These are phyloP conservation scores for Hycleus phaleratus DNA, from an alignment of 1,140 invertebrate genomes.

Conservation along the genomic window DNA sequence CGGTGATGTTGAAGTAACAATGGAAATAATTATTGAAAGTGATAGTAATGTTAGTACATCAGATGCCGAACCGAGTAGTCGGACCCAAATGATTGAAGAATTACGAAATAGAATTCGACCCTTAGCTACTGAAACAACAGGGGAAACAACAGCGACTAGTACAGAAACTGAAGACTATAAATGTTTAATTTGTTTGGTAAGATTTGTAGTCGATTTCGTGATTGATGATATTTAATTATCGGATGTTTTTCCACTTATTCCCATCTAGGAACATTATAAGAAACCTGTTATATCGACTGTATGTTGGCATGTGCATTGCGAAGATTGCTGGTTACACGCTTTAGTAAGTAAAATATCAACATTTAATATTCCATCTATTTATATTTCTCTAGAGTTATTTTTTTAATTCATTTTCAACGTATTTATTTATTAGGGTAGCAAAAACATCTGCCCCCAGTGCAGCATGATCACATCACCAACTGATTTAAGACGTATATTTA, in stretches of 20 bases:
- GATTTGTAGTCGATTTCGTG: conserved; percentile 22
- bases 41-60: conserved; percentile 44
- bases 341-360: conserved; percentile 40
- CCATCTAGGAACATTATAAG: conserved; percentile 48
- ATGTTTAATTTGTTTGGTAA: conserved; percentile 70
- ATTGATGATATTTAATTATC: no score
- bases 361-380: neutral
- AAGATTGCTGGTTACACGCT: conserved; percentile 72
- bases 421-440: conserved; percentile 47
- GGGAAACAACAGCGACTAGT: conserved; percentile 35
- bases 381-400: conserved; percentile 5
- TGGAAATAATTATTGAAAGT: conserved; percentile 32
- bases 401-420: conserved; percentile 15
- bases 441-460: conserved; percentile 76
- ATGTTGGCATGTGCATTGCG: conserved; percentile 79
- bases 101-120: conserved; percentile 58
- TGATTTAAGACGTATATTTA: conserved; percentile 66
- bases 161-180: conserved; percentile 46
- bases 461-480: conserved; percentile 72
- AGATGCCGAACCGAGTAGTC: conserved; percentile 43
- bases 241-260: conserved; percentile 2
- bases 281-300: conserved; percentile 70
- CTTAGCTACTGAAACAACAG: conserved; percentile 48
- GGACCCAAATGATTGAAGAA: conserved; percentile 55
- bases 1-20: conserved; percentile 38